Evolutionary conservation across 2,113 vertebrate genomes (phyloP).

Genomic region (Myotis lucifugus): DNA sequence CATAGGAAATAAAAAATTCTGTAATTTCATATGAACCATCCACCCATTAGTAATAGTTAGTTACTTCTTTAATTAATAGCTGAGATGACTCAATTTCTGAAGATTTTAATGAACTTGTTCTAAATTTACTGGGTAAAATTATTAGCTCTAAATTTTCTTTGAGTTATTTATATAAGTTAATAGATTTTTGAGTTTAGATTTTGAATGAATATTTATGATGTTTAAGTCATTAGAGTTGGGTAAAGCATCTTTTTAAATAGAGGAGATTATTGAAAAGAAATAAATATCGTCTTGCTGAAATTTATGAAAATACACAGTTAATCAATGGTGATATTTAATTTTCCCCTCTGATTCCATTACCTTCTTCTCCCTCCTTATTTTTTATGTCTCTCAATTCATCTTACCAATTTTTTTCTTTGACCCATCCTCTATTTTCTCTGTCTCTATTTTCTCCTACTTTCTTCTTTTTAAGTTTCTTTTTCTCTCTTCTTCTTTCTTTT

Average conservation of each 20-base stretch:
- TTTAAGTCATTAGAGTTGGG: conserved; percentile 50
- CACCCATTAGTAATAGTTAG: conserved; percentile 1
- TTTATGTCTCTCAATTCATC: not conserved
- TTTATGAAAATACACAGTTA: conserved; percentile 25
- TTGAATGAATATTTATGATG: conserved; percentile 54
- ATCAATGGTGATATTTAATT: not conserved
- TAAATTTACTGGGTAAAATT: conserved; percentile 66
- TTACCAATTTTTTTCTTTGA: not conserved
- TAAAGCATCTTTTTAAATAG: conserved; percentile 53
- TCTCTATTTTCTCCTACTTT: not conserved
- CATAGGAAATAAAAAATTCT: not conserved
- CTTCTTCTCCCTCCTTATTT: not conserved
- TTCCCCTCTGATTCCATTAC: not conserved
- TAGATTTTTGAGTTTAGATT: conserved; percentile 48
- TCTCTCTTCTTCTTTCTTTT: not conserved
- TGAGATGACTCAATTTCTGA: not conserved
- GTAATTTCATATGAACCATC: not conserved
- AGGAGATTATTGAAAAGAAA: conserved; percentile 62
- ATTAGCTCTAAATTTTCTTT: conserved; percentile 63
- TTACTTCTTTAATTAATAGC: conserved; percentile 4
- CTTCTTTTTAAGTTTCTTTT: not conserved
- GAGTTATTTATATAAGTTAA: conserved; percentile 64
- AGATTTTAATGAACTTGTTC: conserved; percentile 18
- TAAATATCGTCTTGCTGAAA: conserved; percentile 55
- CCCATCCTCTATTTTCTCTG: not conserved